Evolutionary conservation across 2,113 vertebrate species (phyloP), one percentile per base, ranked within the genome.

Genomic region (Prunella fulvescens): DNA sequence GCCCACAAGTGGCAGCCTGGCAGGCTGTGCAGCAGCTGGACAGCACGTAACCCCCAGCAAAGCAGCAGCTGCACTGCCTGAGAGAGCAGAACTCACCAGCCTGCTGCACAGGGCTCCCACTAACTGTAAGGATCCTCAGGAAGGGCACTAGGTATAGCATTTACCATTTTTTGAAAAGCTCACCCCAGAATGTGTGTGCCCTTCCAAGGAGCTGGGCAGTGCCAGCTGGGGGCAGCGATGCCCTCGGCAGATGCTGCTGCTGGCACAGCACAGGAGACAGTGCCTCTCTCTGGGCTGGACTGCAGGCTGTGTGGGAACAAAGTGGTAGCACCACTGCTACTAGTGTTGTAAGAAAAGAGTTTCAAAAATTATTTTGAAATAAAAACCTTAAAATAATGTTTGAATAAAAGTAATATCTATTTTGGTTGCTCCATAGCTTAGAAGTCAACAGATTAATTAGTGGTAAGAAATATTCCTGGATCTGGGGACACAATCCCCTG

Each of bases 161-260:
- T 1, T 7, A 44, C 2, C 17, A 26, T 1, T 6, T 35, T 20
- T 19, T 22, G 1, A 11, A 37, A 22, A 62, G 2, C 35, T 35
- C 35, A 5, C 7, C 35, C 19, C 10, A 33, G 62, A 42, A 33
- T 1, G 4, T 10, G 8, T 6, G 44, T 31, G n/a, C 8, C 35
- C 7, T 40, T 14, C 22, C 10, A 28, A 60, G 28, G 17, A 26
- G 39, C 37, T n/a, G 58, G 26, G 60, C 19, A 12, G 72, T 58
- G 64, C 13, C 44, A 58, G 37, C 61, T 24, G 3, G 0, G 5
- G 28, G 23, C 57, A 84, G 29, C 1, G 5, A 28, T 6, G 15
- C 33, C 24, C 20, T 37, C 7, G 28, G n/a, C 31, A 47, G 60
- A 20, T 6, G 22, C 0, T 9, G 19, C 5, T 51, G 17, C 2